Evolutionary conservation across 2,797 vertebrate species (phyloP), one percentile per base, ranked within the genome.

Genomic region (Selene dorsalis): DNA sequence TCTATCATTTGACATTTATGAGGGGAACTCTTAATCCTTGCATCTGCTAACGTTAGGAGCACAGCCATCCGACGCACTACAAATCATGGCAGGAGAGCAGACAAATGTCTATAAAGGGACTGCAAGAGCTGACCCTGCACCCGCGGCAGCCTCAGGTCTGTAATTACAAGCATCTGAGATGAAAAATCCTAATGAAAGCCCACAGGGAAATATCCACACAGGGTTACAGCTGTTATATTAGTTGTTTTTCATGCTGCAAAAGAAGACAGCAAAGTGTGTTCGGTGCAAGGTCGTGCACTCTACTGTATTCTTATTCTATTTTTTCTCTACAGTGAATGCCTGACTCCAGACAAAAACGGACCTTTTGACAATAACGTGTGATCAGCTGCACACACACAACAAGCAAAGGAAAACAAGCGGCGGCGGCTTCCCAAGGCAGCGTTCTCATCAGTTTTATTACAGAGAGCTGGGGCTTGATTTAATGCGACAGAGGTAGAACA

Each of bases 1-100:
- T 92, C 80, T 80, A 88, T 92, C 87, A 88, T 87, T 87, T 89
- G 88, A 88, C 85, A 83, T 90, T 89, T 88, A 91, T 75, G 87
- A 90, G 87, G 58, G 50, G 80, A 84, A 85, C 75, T 89, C 85
- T 85, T 92, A 90, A 93, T 93, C 91, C 87, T 75, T 22, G 58
- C 69, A 88, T 89, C 71, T 65, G 35, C 82, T 59, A 79, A 73
- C 60, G 52, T 77, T 52, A 74, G 14, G 68, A 69, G 79, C 66
- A 3, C 79, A 75, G 79, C 8, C 12, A 32, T 62, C 28, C 4
- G 12, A n/a, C 63, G 12, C 82, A 77, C 85, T 74, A 41, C 83
- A 88, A 85, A 90, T 90, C 80, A 84, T 3, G 16, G 32, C 59
- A 41, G 58, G 52, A 63, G 74, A 82, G 70, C 50, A 59, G 66